phyloP scores from a whole-genome alignment of 2,797 vertebrate species.

The Myripristis jacobus region DNA sequence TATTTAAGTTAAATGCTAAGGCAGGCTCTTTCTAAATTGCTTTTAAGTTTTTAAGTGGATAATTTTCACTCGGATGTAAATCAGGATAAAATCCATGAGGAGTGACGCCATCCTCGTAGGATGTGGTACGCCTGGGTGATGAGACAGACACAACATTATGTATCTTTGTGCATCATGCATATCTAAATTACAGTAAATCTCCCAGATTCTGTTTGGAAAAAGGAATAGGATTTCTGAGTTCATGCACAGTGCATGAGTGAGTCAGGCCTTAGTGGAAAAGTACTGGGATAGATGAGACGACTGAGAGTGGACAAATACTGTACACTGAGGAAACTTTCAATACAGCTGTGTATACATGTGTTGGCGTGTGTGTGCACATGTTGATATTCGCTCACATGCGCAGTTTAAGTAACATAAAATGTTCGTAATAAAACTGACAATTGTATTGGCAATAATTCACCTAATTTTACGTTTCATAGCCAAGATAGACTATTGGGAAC shows the following conservation, averaged over 20 bases:
- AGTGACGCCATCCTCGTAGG: neutral
- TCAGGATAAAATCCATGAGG: neutral
- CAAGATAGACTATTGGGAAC: neutral
- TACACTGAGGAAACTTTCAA: constrained; percentile 42
- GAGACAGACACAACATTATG: neutral
- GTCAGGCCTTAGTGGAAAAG: constrained; percentile 76
- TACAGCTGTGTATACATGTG: constrained; percentile 21
- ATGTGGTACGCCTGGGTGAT: constrained; percentile 8
- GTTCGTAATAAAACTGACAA: no score
- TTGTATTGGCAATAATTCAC: neutral
- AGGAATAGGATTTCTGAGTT: constrained; percentile 41
- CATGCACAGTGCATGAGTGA: constrained; percentile 61
- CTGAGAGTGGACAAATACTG: constrained; percentile 11
- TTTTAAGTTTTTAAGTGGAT: no score
- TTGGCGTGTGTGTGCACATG: neutral
- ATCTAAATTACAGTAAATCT: constrained; percentile 38
- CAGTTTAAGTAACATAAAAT: constrained; percentile 6
- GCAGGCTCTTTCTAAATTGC: no score
- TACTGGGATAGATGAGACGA: constrained; percentile 58
- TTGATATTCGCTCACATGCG: constrained; percentile 4
- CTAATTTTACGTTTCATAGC: constrained; percentile 13
- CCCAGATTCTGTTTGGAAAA: constrained; percentile 45
- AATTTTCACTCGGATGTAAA: neutral
- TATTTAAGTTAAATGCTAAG: neutral
- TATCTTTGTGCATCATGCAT: neutral